Percentiles rank a stretch among this genome's conserved stretches.
phyloP scores from a whole-genome alignment of 2,113 vertebrate species.

The Tragelaphus scriptus region DNA sequence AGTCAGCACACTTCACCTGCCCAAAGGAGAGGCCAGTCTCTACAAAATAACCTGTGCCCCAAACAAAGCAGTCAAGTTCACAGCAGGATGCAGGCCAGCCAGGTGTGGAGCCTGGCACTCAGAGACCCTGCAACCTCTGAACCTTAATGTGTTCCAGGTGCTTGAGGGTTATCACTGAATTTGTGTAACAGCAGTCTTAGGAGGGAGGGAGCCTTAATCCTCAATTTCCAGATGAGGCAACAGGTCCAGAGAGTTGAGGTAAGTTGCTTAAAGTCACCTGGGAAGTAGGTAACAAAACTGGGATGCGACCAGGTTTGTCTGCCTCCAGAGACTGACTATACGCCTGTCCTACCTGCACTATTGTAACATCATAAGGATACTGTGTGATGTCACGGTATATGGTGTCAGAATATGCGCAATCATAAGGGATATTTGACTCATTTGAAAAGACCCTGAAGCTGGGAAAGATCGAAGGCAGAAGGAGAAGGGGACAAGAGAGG shows the following conservation, averaged over 20 bases:
- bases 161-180: background rate
- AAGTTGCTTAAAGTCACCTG: background rate
- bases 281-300: background rate
- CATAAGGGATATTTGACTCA: background rate
- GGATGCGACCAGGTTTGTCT: background rate
- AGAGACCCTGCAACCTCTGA: background rate
- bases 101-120: background rate
- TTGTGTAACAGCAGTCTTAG: background rate
- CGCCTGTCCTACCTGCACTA: background rate
- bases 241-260: background rate
- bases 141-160: background rate
- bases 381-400: background rate
- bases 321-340: background rate
- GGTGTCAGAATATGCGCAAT: background rate
- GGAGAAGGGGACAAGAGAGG: background rate
- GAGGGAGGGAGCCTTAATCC: background rate
- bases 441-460: background rate
- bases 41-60: background rate
- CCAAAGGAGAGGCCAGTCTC: background rate
- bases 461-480: background rate
- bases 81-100: rapidly evolving
- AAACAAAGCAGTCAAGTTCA: background rate
- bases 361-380: background rate
- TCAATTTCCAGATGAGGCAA: background rate
- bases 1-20: background rate